A percentile compares a stretch with the other conserved stretches of the same genome.
phyloP scores from a whole-genome alignment of 2,888 invertebrate genomes.

The Acleris literana region DNA sequence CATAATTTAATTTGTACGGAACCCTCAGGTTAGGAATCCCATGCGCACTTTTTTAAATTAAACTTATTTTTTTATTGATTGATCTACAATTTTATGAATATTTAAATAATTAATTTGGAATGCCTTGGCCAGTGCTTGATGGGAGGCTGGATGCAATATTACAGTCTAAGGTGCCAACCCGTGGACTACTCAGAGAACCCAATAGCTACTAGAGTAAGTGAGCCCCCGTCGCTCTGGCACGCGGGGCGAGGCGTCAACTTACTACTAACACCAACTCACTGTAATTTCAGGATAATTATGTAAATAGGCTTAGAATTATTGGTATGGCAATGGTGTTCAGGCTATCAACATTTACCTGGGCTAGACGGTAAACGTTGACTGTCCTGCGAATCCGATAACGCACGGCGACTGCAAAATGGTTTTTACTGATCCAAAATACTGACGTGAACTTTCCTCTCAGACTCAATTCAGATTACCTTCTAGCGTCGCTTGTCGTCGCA shows the following conservation, averaged over 20 bases:
- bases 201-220: constrained; percentile 92
- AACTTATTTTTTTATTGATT: neutral
- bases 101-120: constrained; percentile 54
- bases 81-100: neutral
- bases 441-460: neutral
- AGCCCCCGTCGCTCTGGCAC: constrained; percentile 45
- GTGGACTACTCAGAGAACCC: constrained; percentile 93
- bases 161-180: constrained; percentile 95
- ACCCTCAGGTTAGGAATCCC: too few relatives aligned
- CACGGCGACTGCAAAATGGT: constrained; percentile 3
- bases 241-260: constrained; percentile 46
- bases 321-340: constrained; percentile 30
- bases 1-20: too few relatives aligned
- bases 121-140: constrained; percentile 88
- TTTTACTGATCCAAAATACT: neutral
- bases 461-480: too few relatives aligned
- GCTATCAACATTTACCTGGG: constrained; percentile 1
- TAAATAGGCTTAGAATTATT: neutral
- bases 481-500: too few relatives aligned
- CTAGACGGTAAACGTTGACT: constrained; percentile 6
- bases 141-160: constrained; percentile 95
- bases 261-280: constrained; percentile 69
- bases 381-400: constrained; percentile 18
- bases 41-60: too few relatives aligned
- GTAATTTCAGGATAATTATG: constrained; percentile 62